Base-by-base conservation (phyloP, 2,797 vertebrate species). In the Siniperca undulata region DNA sequence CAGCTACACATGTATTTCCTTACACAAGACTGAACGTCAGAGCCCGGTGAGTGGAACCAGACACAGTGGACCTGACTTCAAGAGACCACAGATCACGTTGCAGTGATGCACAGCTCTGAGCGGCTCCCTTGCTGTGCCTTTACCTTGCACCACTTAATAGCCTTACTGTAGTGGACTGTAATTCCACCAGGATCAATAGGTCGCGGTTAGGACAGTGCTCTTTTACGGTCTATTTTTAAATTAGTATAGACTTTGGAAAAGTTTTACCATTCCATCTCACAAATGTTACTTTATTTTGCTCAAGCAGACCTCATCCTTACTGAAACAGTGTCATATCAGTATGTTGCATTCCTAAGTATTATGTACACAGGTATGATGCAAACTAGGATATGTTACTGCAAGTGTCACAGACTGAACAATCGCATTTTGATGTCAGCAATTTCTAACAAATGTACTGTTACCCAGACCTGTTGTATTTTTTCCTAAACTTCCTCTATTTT, bases 51-150 rank as follows among this genome's bases (percentile, higher is more conserved):
- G 72, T 70, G 70, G 73, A 78, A 66, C 1, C 83, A 74, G 78
- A 82, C 75, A 70, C 64, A 1, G 56, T 0, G 52, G 75, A 64
- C 62, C 56, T 0, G 27, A 69, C 52, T 46, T 22, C 6, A 53
- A 61, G 72, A 67, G 34, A 30, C 73, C 65, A 56, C 62, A 30
- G 74, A 74, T 89, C 82, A 77, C 20, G 78, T 86, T 90, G 70
- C 75, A 64, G 79, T 19, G 74, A 68, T 67, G 62, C 56, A n/a
- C 20, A 7, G 46, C 71, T 77, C 66, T 0, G 10, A 66, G 42
- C 0, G 52, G 64, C 55, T 56, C 69, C 13, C 7, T 60, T 3
- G 36, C 70, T 46, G 79, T 80, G 48, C 73, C 68, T 68, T 78
- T 22, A 80, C 46, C 19, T 81, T 2, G 0, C 16, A 53, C 5